Percentiles rank a stretch among this genome's conserved stretches.
phyloP scores from a whole-genome alignment of 92 coral and sea anemone species.

The Siderastrea radians region DNA sequence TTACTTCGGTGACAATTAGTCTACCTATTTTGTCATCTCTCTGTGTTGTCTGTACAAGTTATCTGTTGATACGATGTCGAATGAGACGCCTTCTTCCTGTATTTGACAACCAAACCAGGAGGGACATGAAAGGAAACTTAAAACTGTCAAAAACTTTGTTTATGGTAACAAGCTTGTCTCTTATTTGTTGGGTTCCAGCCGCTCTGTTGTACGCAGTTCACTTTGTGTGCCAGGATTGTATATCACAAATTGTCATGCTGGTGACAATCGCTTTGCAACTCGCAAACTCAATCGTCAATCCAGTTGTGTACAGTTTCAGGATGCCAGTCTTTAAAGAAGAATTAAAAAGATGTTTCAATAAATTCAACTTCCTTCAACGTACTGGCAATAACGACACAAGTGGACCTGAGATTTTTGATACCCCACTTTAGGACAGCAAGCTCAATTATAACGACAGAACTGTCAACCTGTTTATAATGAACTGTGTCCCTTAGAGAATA shows the following conservation, averaged over 20 bases:
- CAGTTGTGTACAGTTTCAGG: slow-evolving; percentile 12
- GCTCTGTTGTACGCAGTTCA: too few species aligned
- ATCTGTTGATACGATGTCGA: background rate
- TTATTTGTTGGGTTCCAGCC: slow-evolving; percentile 24
- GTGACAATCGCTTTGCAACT: background rate
- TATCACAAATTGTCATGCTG: background rate
- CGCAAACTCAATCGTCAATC: slow-evolving; percentile 19
- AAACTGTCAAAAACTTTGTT: slow-evolving; percentile 20
- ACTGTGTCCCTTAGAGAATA: too few species aligned
- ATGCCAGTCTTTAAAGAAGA: slow-evolving; percentile 11
- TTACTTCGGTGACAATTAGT: background rate
- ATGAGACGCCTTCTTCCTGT: too few species aligned
- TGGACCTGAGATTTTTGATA: too few species aligned
- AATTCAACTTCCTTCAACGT: too few species aligned
- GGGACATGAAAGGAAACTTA: background rate
- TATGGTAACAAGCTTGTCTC: background rate
- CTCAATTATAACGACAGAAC: too few species aligned
- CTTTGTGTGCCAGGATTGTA: background rate
- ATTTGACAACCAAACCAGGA: too few species aligned
- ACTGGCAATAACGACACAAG: too few species aligned
- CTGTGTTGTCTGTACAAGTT: background rate
- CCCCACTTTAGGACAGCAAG: too few species aligned
- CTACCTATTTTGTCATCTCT: background rate
- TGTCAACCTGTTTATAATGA: too few species aligned
- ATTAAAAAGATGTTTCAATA: too few species aligned